Conservation (phyloP, 1,140 invertebrate genomes). For the Ceratitis capitata region DNA sequence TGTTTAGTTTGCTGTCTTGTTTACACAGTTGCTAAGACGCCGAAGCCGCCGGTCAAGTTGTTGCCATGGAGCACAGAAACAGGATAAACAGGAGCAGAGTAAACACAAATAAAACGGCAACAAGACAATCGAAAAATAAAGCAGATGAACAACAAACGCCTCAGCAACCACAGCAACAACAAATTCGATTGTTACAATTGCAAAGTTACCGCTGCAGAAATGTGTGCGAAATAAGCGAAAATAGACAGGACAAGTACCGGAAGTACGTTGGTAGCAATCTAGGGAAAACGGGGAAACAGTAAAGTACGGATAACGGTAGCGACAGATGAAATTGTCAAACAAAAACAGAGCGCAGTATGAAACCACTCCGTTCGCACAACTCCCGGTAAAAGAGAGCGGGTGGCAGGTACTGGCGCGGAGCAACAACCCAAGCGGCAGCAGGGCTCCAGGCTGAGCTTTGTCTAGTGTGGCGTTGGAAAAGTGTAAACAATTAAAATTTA, state of each 20-base stretch:
- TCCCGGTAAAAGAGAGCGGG: too few species aligned
- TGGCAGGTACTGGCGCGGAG: neutral
- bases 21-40: neutral
- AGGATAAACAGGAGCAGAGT: neutral
- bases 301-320: too few species aligned
- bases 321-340: neutral
- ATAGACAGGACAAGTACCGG: constrained; percentile 19
- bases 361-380: neutral
- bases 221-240: constrained; percentile 1
- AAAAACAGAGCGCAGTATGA: neutral
- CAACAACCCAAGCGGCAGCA: neutral
- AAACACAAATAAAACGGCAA: neutral
- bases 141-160: neutral
- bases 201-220: neutral
- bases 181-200: neutral
- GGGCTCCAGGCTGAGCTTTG: constrained; percentile 4
- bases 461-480: neutral
- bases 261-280: neutral
- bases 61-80: neutral
- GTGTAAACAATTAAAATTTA: constrained; percentile 36
- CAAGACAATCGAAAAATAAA: constrained; percentile 2
- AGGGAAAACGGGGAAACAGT: neutral
- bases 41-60: neutral
- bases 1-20: too few species aligned
- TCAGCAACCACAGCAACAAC: neutral